phyloP scores from a whole-genome alignment of 2,797 vertebrate genomes.

The Ambastaia sidthimunki region DNA sequence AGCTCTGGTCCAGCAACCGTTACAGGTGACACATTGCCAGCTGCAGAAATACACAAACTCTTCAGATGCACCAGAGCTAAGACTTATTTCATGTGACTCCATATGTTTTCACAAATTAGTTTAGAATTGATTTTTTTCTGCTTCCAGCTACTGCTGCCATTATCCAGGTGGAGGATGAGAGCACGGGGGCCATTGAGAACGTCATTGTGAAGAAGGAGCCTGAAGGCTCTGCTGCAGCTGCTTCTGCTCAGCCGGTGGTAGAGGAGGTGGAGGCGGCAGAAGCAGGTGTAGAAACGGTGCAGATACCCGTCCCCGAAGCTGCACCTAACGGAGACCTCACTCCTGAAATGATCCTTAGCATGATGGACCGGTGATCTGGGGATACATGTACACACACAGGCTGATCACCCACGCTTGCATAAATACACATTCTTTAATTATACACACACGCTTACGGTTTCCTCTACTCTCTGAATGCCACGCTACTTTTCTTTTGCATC shows the following conservation, averaged over 20 bases:
- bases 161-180: conserved; percentile 95
- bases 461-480: conserved; percentile 25
- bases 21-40: conserved; percentile 38
- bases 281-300: conserved; percentile 71
- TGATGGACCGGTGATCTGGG: conserved; percentile 98
- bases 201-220: conserved; percentile 98
- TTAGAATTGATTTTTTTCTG: background rate
- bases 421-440: conserved; percentile 47
- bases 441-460: conserved; percentile 59
- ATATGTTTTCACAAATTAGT: background rate
- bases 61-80: background rate
- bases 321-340: conserved; percentile 96
- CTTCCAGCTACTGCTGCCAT: conserved; percentile 83
- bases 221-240: conserved; percentile 68
- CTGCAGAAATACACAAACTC: background rate
- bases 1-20: conserved; percentile 59
- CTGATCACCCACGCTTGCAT: conserved; percentile 42
- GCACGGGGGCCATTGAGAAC: conserved; percentile 92
- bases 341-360: conserved; percentile 98
- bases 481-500: conserved; percentile 20
- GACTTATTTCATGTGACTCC: too few relatives aligned
- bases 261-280: conserved; percentile 84
- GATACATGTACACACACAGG: conserved; percentile 26
- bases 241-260: conserved; percentile 71
- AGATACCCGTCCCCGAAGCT: conserved; percentile 76